Evolutionary conservation across 2,113 vertebrate genomes (phyloP).

Genomic region (Cinclus cinclus): DNA sequence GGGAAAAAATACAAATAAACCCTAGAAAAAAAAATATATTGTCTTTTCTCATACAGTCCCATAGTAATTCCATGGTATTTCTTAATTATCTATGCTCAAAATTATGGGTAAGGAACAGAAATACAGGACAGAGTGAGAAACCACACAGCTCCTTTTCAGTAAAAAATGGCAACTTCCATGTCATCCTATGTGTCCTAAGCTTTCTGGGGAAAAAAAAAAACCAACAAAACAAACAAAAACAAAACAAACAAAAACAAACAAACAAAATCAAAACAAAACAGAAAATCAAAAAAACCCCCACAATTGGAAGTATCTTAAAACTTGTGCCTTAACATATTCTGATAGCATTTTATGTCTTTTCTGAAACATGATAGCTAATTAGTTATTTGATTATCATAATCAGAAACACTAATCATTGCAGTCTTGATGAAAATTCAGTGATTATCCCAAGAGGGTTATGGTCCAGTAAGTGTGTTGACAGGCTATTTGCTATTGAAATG

Average conservation of each 20-base stretch:
- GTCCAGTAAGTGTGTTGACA: conserved; percentile 73
- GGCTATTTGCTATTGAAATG: conserved; percentile 71
- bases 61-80: background rate
- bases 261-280: too few species aligned
- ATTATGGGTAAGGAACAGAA: background rate
- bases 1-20: background rate
- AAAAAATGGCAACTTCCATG: background rate
- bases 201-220: background rate
- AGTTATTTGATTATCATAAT: conserved; percentile 80
- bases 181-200: background rate
- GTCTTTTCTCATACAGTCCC: background rate
- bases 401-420: conserved; percentile 75
- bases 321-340: background rate
- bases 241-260: too few species aligned
- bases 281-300: too few species aligned
- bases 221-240: too few species aligned
- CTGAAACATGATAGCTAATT: conserved; percentile 74
- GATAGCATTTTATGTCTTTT: conserved; percentile 52
- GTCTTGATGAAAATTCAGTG: conserved; percentile 76
- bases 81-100: background rate
- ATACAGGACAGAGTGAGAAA: background rate
- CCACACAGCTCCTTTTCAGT: background rate
- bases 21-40: background rate
- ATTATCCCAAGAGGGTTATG: conserved; percentile 69
- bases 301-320: background rate